Base-by-base conservation (phyloP, 2,888 invertebrate species). In the Agrilus mali region DNA sequence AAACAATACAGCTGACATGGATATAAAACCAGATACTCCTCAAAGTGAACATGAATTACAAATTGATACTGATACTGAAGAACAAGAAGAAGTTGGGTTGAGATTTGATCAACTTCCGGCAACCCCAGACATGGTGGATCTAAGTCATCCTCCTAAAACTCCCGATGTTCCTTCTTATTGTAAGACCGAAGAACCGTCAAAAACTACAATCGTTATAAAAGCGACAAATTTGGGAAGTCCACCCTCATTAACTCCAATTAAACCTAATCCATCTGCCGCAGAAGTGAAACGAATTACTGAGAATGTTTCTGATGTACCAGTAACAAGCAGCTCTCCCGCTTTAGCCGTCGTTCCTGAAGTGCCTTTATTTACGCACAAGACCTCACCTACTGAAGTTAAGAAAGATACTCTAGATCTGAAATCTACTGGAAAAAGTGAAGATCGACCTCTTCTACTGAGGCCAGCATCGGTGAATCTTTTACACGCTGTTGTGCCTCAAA, bases 51-150 rank as follows among this genome's bases (percentile, higher is more conserved):
- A 80, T 57, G 86, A 87, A 56, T 67, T 87, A 16, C 81, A 87
- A 63, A 88, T 89, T 45, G 88, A 88, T 60, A 87, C 87, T 0
- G 88, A 88, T 55, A 86, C 84, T 7, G 88, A 88, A 59, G 87
- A 88, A 58, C 69, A 70, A 31, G 78, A 79, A 40, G 82, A 82
- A 58, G 61, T 60, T 17, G 57, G 60, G 46, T 50, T 63, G 22
- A 68, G 71, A 48, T 60, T 69, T 37, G 67, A 71, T 41, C 71
- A 70, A 50, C 59, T 61, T 36, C 65, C 68, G 2, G 65, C 64
- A 49, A 67, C 69, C 14, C 67, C 70, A 4, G 71, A 71, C 49
- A 59, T 61, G 36, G 66, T 72, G 39, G 74, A 75, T 50, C 61
- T 71, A 38, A 27, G 66, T 37, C 72, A 63, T 54, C 72, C 67